phyloP scores from a whole-genome alignment of 2,888 invertebrate genomes.

The Tenthredo scrophulariae region DNA sequence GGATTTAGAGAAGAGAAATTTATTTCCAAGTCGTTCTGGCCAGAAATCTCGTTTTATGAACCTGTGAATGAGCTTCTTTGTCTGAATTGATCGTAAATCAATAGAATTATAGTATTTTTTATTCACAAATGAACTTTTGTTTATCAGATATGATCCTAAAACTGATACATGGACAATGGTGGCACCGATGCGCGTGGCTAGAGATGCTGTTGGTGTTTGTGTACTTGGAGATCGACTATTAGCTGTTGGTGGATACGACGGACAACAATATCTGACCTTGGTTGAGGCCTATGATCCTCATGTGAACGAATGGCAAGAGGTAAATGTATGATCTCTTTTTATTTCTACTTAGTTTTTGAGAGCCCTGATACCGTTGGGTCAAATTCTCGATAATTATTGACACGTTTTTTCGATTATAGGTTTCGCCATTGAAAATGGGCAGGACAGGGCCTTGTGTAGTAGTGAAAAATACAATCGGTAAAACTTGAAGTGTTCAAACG shows the following conservation, averaged over 20 bases:
- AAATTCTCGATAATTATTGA: not conserved
- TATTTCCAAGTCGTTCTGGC: not conserved
- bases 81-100: not conserved
- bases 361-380: not conserved
- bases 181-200: slow-evolving; percentile 89
- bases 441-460: slow-evolving; percentile 95
- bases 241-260: slow-evolving; percentile 95
- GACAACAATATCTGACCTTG: slow-evolving; percentile 90
- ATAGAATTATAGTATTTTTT: not conserved
- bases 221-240: slow-evolving; percentile 90
- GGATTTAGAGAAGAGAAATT: slow-evolving; percentile 68
- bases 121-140: slow-evolving; percentile 44
- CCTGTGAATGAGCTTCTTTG: slow-evolving; percentile 18
- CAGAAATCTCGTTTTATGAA: not conserved
- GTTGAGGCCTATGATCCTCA: slow-evolving; percentile 95
- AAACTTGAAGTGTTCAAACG: not conserved
- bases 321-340: slow-evolving; percentile 65
- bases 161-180: slow-evolving; percentile 94
- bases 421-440: slow-evolving; percentile 89
- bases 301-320: slow-evolving; percentile 86
- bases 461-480: slow-evolving; percentile 64
- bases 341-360: slow-evolving; percentile 10
- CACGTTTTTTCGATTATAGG: slow-evolving; percentile 78
- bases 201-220: slow-evolving; percentile 94
- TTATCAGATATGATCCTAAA: slow-evolving; percentile 81